Evolutionary conservation across 2,888 invertebrate genomes (phyloP).

Genomic region (Diadromus collaris): DNA sequence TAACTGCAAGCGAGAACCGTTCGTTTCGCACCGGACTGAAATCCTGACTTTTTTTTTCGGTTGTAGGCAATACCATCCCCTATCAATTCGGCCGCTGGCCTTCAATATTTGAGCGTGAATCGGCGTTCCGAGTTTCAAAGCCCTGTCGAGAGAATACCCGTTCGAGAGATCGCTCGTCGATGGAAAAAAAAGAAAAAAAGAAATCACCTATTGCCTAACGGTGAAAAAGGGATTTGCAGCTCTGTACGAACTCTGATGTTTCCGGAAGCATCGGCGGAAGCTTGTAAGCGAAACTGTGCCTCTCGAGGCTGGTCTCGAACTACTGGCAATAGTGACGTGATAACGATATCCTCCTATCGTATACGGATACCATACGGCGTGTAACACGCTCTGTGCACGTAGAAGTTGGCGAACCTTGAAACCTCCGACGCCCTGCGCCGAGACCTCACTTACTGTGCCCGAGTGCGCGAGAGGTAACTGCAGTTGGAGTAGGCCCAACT

Average conservation of each 20-base stretch:
- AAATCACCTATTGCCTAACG: slow-evolving; percentile 1
- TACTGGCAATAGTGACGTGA: slow-evolving; percentile 56
- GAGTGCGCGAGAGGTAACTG: slow-evolving; percentile 48
- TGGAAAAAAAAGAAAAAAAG: slow-evolving; percentile 5
- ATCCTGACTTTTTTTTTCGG: slow-evolving; percentile 19
- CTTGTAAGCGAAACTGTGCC: slow-evolving; percentile 41
- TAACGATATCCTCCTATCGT: slow-evolving; percentile 56
- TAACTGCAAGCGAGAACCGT: slow-evolving; percentile 45
- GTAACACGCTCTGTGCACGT: slow-evolving; percentile 17
- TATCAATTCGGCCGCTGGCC: slow-evolving; percentile 53
- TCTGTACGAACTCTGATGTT: background rate
- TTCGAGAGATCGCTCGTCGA: slow-evolving; percentile 4
- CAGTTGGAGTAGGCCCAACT: slow-evolving; percentile 62
- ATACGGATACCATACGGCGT: background rate
- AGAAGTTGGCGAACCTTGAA: slow-evolving; percentile 53
- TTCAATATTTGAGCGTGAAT: slow-evolving; percentile 56
- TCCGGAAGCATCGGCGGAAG: slow-evolving; percentile 38
- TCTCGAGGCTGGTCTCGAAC: slow-evolving; percentile 40
- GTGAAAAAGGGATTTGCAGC: background rate
- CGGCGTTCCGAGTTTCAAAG: slow-evolving; percentile 41
- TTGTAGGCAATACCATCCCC: slow-evolving; percentile 45
- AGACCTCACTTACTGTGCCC: slow-evolving; percentile 37
- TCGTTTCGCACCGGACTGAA: slow-evolving; percentile 36
- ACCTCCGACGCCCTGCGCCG: slow-evolving; percentile 22
- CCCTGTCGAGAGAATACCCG: slow-evolving; percentile 1